Conservation (phyloP, 2,113 vertebrate species). For the Xenus cinereus region DNA sequence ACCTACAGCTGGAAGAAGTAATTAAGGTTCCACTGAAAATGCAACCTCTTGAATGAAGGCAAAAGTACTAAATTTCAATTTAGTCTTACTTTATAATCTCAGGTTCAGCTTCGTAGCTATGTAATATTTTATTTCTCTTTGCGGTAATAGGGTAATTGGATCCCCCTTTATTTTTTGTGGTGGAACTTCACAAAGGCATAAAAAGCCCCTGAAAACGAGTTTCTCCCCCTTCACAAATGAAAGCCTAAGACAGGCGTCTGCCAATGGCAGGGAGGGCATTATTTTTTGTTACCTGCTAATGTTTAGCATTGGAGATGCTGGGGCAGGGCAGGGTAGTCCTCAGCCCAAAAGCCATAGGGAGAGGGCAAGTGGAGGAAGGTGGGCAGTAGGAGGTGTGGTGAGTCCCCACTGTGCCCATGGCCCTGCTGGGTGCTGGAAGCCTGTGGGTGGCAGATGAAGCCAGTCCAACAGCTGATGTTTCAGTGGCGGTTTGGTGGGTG, state of each 20-base stretch:
- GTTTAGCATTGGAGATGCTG: not conserved
- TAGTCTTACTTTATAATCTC: not conserved
- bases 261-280: not conserved
- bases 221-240: not conserved
- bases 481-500: not conserved
- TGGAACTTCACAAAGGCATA: not conserved
- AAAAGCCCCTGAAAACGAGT: not conserved
- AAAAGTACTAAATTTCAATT: not conserved
- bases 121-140: not conserved
- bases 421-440: not conserved
- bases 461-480: not conserved
- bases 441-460: not conserved
- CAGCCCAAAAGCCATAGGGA: not conserved
- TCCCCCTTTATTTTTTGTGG: not conserved
- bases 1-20: slow-evolving; percentile 19
- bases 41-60: not conserved
- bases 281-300: not conserved
- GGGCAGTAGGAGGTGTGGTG: not conserved
- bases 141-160: not conserved
- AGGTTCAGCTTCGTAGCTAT: not conserved
- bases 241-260: not conserved
- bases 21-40: slow-evolving; percentile 15
- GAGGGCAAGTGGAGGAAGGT: not conserved
- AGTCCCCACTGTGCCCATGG: not conserved
- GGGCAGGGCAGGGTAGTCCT: not conserved